Evolutionary conservation across 2,797 vertebrate species (phyloP), one percentile per base, ranked within the genome.

Genomic region (Hippopotamyrus pictus): DNA sequence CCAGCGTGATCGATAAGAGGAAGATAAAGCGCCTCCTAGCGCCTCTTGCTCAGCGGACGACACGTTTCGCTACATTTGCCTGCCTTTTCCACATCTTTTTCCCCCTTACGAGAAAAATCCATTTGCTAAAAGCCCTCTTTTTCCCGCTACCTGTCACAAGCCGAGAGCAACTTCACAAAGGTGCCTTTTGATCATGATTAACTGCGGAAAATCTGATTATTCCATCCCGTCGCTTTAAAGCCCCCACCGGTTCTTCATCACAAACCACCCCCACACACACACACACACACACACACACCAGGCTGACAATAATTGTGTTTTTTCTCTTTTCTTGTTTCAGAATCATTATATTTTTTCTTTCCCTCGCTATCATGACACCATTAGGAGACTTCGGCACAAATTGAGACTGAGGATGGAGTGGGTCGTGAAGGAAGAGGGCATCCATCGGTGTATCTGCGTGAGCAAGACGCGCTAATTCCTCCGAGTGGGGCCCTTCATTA

Each of bases 401-500:
- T 96, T 95, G 95, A 97, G 95, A 95, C 94, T 92, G 95, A 96
- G 95, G 96, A 92, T 91, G 89, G 93, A 91, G 94, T 94, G 90
- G 65, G 22, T n/a, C 86, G 93, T 88, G 89, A 95, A 97, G 97
- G 94, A 96, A 94, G 96, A 93, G 33, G 93, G 94, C 95, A 96
- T 95, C 95, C 97, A 97, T 98, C 97, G 97, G 97, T 96, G 96
- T 96, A 96, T 96, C 95, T 96, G 97, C 97, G 95, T 94, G 94
- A 94, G 90, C 94, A 6, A 97, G 96, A 96, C 96, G 94, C 95
- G 94, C 97, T 97, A 97, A 99, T 99, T 99, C 97, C 97, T 97
- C 95, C 94, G 97, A 97, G 96, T 96, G 96, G 96, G 97, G 97
- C 94, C 95, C 97, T 98, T 99, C 97, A 98, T 98, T 99, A 99